These are phyloP conservation scores for Cyclophora albipunctata DNA, from an alignment of 2,888 invertebrate genomes.

Conservation along the genomic window DNA sequence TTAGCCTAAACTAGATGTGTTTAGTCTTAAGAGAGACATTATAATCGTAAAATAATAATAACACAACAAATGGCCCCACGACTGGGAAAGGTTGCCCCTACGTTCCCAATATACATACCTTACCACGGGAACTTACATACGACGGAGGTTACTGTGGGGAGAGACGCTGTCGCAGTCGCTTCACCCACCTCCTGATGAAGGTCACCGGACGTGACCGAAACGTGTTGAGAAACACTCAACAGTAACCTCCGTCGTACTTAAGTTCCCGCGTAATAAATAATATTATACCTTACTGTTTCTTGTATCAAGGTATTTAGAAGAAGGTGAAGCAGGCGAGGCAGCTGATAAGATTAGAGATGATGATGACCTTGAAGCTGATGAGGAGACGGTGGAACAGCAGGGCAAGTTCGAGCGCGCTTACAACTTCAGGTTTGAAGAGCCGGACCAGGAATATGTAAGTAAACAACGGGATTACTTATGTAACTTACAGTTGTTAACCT, in stretches of 20 bases:
- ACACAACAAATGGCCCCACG: no score
- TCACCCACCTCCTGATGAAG: no score
- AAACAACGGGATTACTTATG: not conserved
- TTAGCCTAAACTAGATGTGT: no score
- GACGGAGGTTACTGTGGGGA: no score
- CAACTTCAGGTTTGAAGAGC: constrained; percentile 97
- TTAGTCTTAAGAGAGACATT: not conserved
- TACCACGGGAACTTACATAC: no score
- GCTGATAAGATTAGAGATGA: constrained; percentile 51
- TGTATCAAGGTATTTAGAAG: constrained; percentile 50
- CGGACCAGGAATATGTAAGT: constrained; percentile 90
- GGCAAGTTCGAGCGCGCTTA: constrained; percentile 95
- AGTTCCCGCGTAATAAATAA: no score
- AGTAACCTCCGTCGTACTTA: no score
- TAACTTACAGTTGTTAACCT: not conserved
- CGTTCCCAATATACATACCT: no score
- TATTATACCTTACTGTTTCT: not conserved
- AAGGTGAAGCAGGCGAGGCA: constrained; percentile 73
- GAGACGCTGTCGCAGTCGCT: no score
- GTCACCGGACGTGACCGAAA: no score
- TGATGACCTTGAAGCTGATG: constrained; percentile 79
- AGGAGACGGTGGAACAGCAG: constrained; percentile 85
- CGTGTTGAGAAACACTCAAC: no score
- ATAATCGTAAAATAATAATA: not conserved
- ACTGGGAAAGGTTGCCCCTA: no score